These are phyloP conservation scores for Dryas iulia DNA, from an alignment of 1,140 invertebrate species.

Conservation along the genomic window DNA sequence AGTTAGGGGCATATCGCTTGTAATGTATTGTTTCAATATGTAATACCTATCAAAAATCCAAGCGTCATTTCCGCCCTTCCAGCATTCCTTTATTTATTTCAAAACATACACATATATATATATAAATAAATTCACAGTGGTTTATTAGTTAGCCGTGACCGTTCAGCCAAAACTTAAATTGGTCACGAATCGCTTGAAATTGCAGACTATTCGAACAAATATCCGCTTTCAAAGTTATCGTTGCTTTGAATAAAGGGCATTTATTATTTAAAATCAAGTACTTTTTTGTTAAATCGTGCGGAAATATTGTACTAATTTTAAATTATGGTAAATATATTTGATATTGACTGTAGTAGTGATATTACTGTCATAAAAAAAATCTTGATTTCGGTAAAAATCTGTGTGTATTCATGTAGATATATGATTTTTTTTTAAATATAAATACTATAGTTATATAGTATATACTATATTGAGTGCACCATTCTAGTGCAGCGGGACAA, in stretches of 20 bases:
- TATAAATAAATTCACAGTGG: constrained; percentile 8
- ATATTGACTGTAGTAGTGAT: too few relatives aligned
- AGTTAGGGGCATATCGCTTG: constrained; percentile 29
- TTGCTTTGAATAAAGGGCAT: background rate
- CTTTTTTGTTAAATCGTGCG: too few relatives aligned
- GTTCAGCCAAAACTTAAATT: constrained; percentile 25
- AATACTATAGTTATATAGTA: too few relatives aligned
- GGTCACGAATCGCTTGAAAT: constrained; percentile 28
- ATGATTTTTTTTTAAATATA: too few relatives aligned
- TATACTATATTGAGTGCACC: too few relatives aligned
- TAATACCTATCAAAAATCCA: constrained; percentile 36
- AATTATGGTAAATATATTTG: too few relatives aligned
- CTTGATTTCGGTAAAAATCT: too few relatives aligned
- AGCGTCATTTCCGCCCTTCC: constrained; percentile 32
- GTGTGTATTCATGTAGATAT: too few relatives aligned
- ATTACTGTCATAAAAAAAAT: too few relatives aligned
- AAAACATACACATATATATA: constrained; percentile 29
- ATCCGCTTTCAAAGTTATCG: constrained; percentile 6
- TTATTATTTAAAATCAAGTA: background rate
- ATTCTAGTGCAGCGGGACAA: too few relatives aligned
- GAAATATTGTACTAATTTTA: too few relatives aligned
- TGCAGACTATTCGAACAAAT: constrained; percentile 2
- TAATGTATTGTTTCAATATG: constrained; percentile 50
- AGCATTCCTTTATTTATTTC: constrained; percentile 19
- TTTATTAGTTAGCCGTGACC: constrained; percentile 34